These are phyloP conservation scores for Orussus abietinus DNA, from an alignment of 1,140 invertebrate genomes.

Conservation along the genomic window DNA sequence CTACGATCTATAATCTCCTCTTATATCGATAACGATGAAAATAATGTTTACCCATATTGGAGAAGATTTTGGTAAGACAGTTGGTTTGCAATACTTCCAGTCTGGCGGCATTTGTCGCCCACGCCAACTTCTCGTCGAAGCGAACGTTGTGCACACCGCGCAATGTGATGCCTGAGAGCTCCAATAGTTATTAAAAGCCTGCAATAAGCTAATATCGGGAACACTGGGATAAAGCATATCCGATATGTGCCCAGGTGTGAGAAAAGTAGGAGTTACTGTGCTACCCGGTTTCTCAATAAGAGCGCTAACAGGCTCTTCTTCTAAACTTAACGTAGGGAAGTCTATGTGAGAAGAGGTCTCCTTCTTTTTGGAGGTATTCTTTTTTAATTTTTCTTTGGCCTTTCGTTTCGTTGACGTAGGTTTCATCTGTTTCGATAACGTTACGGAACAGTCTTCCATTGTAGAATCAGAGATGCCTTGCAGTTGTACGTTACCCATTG, in stretches of 20 bases:
- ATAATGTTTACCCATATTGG: conserved; percentile 41
- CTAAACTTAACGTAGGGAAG: conserved; percentile 16
- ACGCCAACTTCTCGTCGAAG: conserved; percentile 26
- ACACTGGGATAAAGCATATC: conserved; percentile 40
- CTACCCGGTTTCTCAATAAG: too few species aligned
- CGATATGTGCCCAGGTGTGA: conserved; percentile 40
- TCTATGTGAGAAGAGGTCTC: too few species aligned
- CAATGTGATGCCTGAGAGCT: conserved; percentile 46
- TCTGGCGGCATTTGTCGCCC: conserved; percentile 43
- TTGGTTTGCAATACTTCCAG: conserved; percentile 44
- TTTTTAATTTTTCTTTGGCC: too few species aligned
- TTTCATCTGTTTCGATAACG: too few species aligned
- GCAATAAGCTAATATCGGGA: conserved; percentile 31
- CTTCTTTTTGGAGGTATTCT: too few species aligned
- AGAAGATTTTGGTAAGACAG: conserved; percentile 44
- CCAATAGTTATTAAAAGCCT: conserved; percentile 49
- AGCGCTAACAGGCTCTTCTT: conserved; percentile 7
- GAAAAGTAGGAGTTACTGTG: too few species aligned
- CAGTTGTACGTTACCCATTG: too few species aligned
- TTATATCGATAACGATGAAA: conserved; percentile 11
- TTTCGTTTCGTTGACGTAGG: too few species aligned
- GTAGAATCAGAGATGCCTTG: too few species aligned
- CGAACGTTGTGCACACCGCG: conserved; percentile 43
- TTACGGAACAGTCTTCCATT: too few species aligned
- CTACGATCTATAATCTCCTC: too few species aligned